Evolutionary conservation across 1,140 invertebrate genomes (phyloP).

Genomic region (Euura saliciscinereae): DNA sequence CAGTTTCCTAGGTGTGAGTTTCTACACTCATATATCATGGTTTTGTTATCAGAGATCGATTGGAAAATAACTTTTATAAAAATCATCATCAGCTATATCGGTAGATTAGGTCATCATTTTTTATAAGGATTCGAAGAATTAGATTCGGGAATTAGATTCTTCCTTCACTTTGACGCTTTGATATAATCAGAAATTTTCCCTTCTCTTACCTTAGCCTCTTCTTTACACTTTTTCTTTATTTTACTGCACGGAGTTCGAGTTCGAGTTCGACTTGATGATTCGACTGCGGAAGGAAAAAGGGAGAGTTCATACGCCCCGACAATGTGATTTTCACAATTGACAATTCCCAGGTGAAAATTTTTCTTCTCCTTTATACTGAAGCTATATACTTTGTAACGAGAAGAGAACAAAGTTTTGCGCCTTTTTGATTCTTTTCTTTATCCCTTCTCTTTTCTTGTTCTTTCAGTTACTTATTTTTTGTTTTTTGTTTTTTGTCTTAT

Average conservation of each 20-base stretch:
- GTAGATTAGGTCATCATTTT: too few relatives aligned
- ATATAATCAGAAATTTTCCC: background rate
- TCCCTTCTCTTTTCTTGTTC: background rate
- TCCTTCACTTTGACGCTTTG: too few relatives aligned
- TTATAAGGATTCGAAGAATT: too few relatives aligned
- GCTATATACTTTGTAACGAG: background rate
- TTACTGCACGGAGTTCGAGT: background rate
- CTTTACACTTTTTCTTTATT: background rate
- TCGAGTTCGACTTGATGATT: background rate
- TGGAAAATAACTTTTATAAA: too few relatives aligned
- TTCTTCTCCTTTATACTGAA: background rate
- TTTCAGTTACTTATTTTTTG: background rate
- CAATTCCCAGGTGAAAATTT: background rate
- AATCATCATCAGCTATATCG: too few relatives aligned
- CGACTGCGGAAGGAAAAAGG: background rate
- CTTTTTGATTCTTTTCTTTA: background rate
- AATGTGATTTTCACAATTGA: constrained; percentile 1
- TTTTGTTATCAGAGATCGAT: too few relatives aligned
- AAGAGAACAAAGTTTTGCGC: background rate
- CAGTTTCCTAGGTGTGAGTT: too few relatives aligned
- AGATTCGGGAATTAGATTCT: too few relatives aligned
- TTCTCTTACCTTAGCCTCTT: background rate
- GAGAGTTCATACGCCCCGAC: background rate
- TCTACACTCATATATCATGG: too few relatives aligned
- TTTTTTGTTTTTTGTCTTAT: too few relatives aligned